These are phyloP conservation scores for Pachycephus smyrnensis DNA, from an alignment of 2,888 invertebrate species.

Conservation along the genomic window DNA sequence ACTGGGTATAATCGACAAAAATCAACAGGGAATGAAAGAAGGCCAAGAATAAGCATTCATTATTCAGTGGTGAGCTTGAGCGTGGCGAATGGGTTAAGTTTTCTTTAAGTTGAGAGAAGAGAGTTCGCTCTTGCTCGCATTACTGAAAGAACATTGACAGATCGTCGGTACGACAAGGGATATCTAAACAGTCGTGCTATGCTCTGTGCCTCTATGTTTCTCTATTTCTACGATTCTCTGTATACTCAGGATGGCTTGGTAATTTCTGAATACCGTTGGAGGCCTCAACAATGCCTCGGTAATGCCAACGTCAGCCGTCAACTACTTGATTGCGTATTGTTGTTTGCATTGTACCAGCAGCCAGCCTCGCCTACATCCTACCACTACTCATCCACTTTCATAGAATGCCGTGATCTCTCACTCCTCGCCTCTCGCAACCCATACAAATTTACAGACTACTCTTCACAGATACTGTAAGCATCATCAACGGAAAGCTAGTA, in stretches of 20 bases:
- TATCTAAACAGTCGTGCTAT: not conserved
- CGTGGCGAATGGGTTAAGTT: not conserved
- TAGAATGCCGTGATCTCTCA: conserved; percentile 22
- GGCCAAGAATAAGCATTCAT: no score
- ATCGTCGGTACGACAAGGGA: not conserved
- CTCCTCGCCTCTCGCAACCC: not conserved
- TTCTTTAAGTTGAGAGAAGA: not conserved
- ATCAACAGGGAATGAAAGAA: conserved; percentile 36
- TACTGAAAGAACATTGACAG: not conserved
- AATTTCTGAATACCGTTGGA: conserved; percentile 51
- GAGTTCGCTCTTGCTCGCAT: not conserved
- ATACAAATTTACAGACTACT: not conserved
- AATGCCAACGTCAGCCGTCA: conserved; percentile 59
- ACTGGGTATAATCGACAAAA: conserved; percentile 45
- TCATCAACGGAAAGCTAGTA: not conserved
- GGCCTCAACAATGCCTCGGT: conserved; percentile 53
- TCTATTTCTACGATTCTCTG: not conserved
- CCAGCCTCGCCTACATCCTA: conserved; percentile 36
- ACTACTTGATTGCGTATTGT: conserved; percentile 63
- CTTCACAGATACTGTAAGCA: not conserved
- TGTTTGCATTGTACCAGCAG: conserved; percentile 52
- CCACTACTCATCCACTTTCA: conserved; percentile 48
- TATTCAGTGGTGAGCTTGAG: not conserved
- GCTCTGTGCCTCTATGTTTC: not conserved
- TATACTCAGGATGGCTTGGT: conserved; percentile 27